Base-by-base conservation (phyloP, 2,888 invertebrate genomes). In the Lithophane ornitopus region DNA sequence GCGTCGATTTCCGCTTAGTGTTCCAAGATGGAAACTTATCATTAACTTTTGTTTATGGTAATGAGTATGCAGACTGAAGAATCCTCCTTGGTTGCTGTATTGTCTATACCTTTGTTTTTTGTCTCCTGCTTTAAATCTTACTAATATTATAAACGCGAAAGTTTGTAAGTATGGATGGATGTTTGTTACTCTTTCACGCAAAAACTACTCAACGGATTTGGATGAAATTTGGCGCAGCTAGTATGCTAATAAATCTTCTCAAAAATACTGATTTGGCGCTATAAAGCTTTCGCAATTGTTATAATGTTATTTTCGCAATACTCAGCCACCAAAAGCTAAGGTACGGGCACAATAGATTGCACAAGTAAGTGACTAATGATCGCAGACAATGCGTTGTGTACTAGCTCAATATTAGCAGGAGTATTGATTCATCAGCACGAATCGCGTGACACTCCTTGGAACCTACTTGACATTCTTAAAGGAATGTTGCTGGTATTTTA, bases 351-450 rank as follows among this genome's bases (percentile, higher is more conserved):
- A 87, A 89, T 85, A 73, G 88, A 65, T 88, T 89, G 76, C 88
- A 82, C 77, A 85, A 86, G 76, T 66, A 73, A 83, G 79, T 89
- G 89, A 89, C 82, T 88, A 88, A 88, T 76, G 81, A 83, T 74
- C 28, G 54, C 71, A 87, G 77, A 88, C 88, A 88, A 87, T 86
- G 81, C 84, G 54, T 80, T 83, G 34, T 66, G n/a, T 79, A 58
- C 82, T 75, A 62, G 77, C 67, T 58, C 70, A 79, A 76, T 75
- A 78, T 75, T 76, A 44, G 82, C 76, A 52, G 58, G 76, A 74
- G 82, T 86, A 87, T 89, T 82, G 87, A 85, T 85, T 89, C 89
- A 82, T 81, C 87, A 80, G 41, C 70, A 74, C 74, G 63, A 73
- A 73, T 70, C 65, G 73, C 71, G 70, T 74, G 78, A 76, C 85